Percentiles rank a stretch among this genome's conserved stretches.
These are phyloP conservation scores for Spheniscus mendiculus DNA, from an alignment of 2,113 vertebrate genomes.

Conservation along the genomic window DNA sequence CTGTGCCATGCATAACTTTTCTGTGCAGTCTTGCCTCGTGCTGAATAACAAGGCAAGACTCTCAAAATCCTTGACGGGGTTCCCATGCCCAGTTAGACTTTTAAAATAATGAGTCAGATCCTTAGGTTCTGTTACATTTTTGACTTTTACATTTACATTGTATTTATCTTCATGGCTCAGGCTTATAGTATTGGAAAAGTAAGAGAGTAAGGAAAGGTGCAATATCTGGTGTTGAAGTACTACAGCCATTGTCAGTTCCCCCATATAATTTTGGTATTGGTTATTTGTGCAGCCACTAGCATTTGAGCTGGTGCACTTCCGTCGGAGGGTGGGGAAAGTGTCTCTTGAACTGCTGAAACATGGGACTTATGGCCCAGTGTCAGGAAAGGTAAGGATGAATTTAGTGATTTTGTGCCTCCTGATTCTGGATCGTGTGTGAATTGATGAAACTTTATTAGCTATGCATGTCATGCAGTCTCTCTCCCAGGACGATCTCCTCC, in stretches of 20 bases:
- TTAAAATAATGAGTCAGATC: not conserved
- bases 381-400: not conserved
- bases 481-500: not conserved
- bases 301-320: not conserved
- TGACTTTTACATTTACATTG: not conserved
- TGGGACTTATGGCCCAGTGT: not conserved
- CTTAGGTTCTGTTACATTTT: not conserved
- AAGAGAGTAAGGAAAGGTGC: not conserved
- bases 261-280: not conserved
- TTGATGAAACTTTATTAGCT: not conserved
- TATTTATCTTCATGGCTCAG: not conserved
- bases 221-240: not conserved
- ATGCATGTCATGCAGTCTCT: not conserved
- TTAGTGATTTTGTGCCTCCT: not conserved
- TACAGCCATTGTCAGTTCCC: not conserved
- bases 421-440: not conserved
- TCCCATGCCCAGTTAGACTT: not conserved
- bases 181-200: not conserved
- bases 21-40: not conserved
- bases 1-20: not conserved
- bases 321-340: rapidly evolving
- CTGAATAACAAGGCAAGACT: not conserved
- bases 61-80: not conserved
- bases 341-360: not conserved
- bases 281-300: not conserved